Evolutionary conservation across 1,140 invertebrate species (phyloP).

Genomic region (Agraylea sexmaculata): DNA sequence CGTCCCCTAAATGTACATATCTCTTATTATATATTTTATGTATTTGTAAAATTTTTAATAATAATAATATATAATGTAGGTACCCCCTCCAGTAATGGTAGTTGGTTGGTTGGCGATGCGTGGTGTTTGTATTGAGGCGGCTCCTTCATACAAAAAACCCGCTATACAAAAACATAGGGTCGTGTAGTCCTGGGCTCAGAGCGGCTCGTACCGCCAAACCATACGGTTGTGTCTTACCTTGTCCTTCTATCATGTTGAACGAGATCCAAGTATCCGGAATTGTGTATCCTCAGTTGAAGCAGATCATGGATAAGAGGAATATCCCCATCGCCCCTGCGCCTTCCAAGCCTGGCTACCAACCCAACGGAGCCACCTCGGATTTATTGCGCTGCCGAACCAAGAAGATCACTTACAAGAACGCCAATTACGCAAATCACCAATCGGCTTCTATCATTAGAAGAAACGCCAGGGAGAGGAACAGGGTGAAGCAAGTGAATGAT

Average conservation of each 20-base stretch:
- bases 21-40: too few relatives aligned
- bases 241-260: constrained; percentile 31
- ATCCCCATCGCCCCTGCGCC: constrained; percentile 42
- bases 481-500: constrained; percentile 92
- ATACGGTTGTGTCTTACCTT: neutral
- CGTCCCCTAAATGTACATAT: too few relatives aligned
- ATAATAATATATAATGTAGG: too few relatives aligned
- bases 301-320: constrained; percentile 32
- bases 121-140: too few relatives aligned
- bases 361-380: constrained; percentile 31
- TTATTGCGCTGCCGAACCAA: constrained; percentile 50
- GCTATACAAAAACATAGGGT: too few relatives aligned
- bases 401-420: constrained; percentile 55
- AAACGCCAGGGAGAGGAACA: constrained; percentile 87
- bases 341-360: constrained; percentile 38
- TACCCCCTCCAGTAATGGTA: too few relatives aligned
- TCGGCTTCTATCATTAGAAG: constrained; percentile 78
- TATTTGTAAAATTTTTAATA: too few relatives aligned
- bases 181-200: too few relatives aligned
- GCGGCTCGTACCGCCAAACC: neutral
- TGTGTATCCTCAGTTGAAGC: constrained; percentile 38
- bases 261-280: constrained; percentile 41
- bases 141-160: too few relatives aligned
- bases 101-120: too few relatives aligned
- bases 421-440: constrained; percentile 51